Conservation (phyloP, 2,113 vertebrate species). For the Syrrhaptes paradoxus region DNA sequence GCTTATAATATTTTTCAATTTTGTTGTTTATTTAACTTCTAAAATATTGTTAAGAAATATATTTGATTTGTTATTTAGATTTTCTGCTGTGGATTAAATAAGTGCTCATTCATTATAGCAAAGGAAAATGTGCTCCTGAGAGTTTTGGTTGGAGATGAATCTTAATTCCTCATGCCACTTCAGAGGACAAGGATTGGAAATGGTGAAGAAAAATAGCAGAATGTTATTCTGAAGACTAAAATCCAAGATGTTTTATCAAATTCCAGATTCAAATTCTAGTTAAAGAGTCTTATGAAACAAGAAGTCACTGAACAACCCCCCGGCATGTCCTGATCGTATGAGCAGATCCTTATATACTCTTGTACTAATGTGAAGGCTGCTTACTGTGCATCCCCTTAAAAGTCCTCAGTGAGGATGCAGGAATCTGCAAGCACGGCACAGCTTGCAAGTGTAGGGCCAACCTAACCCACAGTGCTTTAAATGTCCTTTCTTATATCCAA, state of each 20-base stretch:
- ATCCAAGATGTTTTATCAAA: neutral
- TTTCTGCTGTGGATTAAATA: neutral
- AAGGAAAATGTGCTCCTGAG: neutral
- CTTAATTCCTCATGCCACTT: neutral
- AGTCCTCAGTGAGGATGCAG: neutral
- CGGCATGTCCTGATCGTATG: neutral
- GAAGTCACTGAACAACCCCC: neutral
- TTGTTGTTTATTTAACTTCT: constrained; percentile 17
- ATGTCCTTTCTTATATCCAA: neutral
- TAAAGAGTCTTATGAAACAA: neutral
- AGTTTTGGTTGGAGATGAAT: neutral
- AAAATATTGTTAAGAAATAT: neutral
- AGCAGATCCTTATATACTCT: neutral
- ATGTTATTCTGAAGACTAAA: neutral
- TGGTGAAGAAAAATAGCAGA: neutral
- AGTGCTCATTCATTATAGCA: neutral
- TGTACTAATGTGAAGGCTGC: neutral
- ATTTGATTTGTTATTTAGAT: neutral
- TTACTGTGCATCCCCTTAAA: neutral
- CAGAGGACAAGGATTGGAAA: neutral
- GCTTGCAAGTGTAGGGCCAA: neutral
- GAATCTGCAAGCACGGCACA: neutral
- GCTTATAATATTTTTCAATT: neutral
- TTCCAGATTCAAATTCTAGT: neutral
- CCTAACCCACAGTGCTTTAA: neutral